Evolutionary conservation across 1,140 invertebrate species (phyloP).

Genomic region (Callitettix versicolor): DNA sequence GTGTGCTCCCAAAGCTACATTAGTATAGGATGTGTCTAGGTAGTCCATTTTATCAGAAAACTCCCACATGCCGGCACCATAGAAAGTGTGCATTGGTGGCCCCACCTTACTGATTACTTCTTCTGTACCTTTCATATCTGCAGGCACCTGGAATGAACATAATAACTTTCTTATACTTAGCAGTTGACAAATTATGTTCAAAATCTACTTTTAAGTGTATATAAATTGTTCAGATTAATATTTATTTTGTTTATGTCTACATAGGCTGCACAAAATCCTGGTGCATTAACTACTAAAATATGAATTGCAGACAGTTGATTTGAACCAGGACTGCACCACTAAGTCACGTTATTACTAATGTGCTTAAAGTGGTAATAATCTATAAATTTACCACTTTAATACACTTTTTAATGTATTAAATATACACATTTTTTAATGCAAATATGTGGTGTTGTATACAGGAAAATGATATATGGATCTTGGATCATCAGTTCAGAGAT

Average conservation of each 20-base stretch:
- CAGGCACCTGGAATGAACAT: conserved; percentile 32
- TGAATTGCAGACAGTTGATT: too few species aligned
- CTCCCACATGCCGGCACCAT: conserved; percentile 48
- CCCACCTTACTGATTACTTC: conserved; percentile 38
- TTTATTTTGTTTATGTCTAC: not conserved
- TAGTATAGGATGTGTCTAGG: conserved; percentile 52
- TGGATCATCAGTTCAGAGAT: too few species aligned
- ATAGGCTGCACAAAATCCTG: not conserved
- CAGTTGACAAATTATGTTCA: not conserved
- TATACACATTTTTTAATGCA: not conserved
- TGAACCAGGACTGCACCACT: too few species aligned
- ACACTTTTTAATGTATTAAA: too few species aligned
- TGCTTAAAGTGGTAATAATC: too few species aligned
- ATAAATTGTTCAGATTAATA: not conserved
- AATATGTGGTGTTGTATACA: not conserved
- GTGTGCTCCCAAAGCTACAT: conserved; percentile 35
- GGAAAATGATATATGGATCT: too few species aligned
- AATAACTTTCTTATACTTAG: not conserved
- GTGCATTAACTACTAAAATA: not conserved
- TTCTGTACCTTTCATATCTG: conserved; percentile 39
- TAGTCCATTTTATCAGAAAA: conserved; percentile 42
- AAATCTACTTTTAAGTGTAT: not conserved
- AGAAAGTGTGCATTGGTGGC: conserved; percentile 48
- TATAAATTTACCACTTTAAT: too few species aligned
- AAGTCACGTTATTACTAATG: too few species aligned